phyloP scores from a whole-genome alignment of 2,797 vertebrate species.

The Cynopterus sphinx region DNA sequence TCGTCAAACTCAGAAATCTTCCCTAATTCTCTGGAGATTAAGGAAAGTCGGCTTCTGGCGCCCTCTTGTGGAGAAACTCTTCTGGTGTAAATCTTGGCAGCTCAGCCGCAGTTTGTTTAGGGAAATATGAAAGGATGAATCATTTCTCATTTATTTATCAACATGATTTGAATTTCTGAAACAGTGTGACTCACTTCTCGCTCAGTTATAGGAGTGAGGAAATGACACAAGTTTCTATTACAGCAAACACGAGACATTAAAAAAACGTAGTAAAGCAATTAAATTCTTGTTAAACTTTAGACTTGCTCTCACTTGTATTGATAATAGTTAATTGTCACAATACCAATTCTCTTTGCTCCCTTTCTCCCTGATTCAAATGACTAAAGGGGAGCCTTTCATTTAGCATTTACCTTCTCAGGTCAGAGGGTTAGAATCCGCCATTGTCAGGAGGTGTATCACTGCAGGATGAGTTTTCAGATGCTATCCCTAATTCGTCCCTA shows the following conservation, averaged over 20 bases:
- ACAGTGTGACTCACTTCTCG: slow-evolving; percentile 26
- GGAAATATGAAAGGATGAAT: slow-evolving; percentile 25
- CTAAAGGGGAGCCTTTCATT: neutral
- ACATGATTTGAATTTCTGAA: slow-evolving; percentile 42
- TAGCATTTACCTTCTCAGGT: neutral
- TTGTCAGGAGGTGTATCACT: rapidly evolving
- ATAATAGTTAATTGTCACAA: neutral
- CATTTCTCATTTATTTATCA: slow-evolving; percentile 16
- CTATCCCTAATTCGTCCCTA: neutral
- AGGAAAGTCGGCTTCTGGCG: slow-evolving; percentile 69
- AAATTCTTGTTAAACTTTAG: neutral
- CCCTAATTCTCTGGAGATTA: neutral
- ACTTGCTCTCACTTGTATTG: neutral
- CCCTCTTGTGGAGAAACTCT: slow-evolving; percentile 81
- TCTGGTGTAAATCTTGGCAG: neutral
- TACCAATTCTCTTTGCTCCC: neutral
- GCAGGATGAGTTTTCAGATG: neutral
- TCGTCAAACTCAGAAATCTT: neutral
- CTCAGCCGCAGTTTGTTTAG: neutral
- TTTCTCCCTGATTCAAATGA: neutral
- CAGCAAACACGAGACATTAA: neutral
- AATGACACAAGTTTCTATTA: neutral
- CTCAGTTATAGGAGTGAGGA: neutral
- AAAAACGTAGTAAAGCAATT: neutral
- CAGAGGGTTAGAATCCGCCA: neutral